Base-by-base conservation (phyloP, 2,888 invertebrate genomes). In the Yponomeuta plumbellus region DNA sequence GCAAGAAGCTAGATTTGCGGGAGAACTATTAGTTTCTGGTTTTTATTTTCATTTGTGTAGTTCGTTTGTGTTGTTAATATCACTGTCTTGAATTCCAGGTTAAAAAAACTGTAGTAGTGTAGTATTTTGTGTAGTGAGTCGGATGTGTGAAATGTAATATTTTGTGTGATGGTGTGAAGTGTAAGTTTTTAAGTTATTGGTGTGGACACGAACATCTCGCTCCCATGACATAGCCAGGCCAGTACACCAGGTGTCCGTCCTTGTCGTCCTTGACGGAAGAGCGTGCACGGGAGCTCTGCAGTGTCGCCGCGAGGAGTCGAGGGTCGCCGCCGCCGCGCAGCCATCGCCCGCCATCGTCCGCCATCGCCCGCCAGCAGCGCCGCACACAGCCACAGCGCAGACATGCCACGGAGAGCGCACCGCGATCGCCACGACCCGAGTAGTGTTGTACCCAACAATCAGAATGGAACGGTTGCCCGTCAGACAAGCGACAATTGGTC, bases 231-330 rank as follows among this genome's bases (percentile, higher is more conserved):
- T 99, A 99, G 93, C 99, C 99, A 93, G 95, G 95, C 94, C 96
- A 96, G 96, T 99, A 99, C 92, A 99, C 96, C 93, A 99, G 97
- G 93, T 99, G 99, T 92, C 99, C 99, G 93, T 99, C 99, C 93
- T 97, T 97, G 94, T 99, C 99, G 94, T 99, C 98, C 95, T 98
- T 97, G 92, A 99, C 96, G 92, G 97, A 96, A 92, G 97, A 97
- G 90, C 91, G 90, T 88, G 95, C 95, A 87, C 95, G 94, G 91
- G 96, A 95, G 93, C 94, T 95, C 96, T 96, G 94, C 92, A 88
- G 83, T 78, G 78, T 77, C 78, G 73, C 68, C 61, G 70, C 71
- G 71, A 73, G 69, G 61, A 68, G 69, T 69, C 67, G 84, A 85
- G 79, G 69, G 67, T 67, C 70, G 71, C 74, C 77, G 71, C 72